Conservation (phyloP, 2,113 vertebrate species). For the Panthera leo region DNA sequence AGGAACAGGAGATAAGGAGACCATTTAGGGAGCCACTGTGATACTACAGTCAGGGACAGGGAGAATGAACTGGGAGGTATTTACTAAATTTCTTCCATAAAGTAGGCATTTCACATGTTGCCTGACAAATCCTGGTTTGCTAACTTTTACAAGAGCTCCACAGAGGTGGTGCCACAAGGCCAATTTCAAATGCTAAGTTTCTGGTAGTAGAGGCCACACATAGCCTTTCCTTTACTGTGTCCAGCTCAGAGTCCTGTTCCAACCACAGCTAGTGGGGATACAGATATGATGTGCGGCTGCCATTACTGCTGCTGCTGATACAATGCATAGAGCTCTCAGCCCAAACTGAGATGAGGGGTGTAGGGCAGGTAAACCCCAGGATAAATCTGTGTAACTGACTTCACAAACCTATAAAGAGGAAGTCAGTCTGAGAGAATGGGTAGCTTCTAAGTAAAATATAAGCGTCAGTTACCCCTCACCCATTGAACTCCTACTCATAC, state of each 20-base stretch:
- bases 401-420: not conserved
- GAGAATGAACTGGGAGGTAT: not conserved
- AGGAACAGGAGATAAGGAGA: not conserved
- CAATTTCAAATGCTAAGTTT: not conserved
- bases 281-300: not conserved
- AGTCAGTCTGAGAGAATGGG: not conserved
- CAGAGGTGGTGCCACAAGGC: not conserved
- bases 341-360: not conserved
- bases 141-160: not conserved
- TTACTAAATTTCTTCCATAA: not conserved
- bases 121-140: not conserved
- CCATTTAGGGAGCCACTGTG: not conserved
- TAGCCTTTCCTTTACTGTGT: not conserved
- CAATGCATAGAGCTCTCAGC: not conserved
- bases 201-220: not conserved
- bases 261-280: not conserved
- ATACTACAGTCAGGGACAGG: not conserved
- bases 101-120: not conserved
- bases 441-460: not conserved
- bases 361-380: not conserved
- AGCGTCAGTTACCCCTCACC: not conserved
- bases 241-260: not conserved
- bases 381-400: not conserved
- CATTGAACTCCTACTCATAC: not conserved
- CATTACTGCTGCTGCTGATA: not conserved